A percentile compares a stretch with the other conserved stretches of the same genome.
These are phyloP conservation scores for Meteorus cinctellus DNA, from an alignment of 2,888 invertebrate genomes.

Conservation along the genomic window DNA sequence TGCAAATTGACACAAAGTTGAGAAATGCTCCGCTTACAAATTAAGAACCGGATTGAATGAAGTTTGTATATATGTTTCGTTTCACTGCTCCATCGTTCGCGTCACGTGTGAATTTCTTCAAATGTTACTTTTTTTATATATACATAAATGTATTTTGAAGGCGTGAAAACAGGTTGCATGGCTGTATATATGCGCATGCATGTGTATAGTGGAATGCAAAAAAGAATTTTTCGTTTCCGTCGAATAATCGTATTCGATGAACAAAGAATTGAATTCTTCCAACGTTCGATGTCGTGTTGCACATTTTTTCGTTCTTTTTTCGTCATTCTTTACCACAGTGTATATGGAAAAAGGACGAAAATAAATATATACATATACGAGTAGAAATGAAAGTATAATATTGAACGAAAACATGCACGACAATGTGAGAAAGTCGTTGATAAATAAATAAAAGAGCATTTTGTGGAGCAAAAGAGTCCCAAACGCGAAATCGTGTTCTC, in stretches of 20 bases:
- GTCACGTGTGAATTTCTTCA: not conserved
- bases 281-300: not conserved
- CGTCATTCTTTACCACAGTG: not conserved
- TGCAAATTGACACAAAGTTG: not conserved
- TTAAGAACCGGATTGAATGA: no score
- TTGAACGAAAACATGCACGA: not conserved
- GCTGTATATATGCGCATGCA: not conserved
- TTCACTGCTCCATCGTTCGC: not conserved
- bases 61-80: not conserved
- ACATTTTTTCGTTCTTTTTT: not conserved
- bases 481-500: constrained; percentile 44
- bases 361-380: not conserved
- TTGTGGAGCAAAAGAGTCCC: not conserved
- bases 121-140: not conserved
- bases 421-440: not conserved
- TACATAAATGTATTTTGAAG: not conserved
- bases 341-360: not conserved
- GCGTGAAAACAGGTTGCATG: constrained; percentile 14
- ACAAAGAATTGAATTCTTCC: constrained; percentile 14
- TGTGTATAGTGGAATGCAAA: constrained; percentile 3
- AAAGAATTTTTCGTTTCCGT: constrained; percentile 4
- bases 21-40: no score
- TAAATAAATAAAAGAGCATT: constrained; percentile 5
- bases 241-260: constrained; percentile 12
- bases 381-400: not conserved